These are phyloP conservation scores for Momotus momota DNA, from an alignment of 2,797 vertebrate species.

Conservation along the genomic window DNA sequence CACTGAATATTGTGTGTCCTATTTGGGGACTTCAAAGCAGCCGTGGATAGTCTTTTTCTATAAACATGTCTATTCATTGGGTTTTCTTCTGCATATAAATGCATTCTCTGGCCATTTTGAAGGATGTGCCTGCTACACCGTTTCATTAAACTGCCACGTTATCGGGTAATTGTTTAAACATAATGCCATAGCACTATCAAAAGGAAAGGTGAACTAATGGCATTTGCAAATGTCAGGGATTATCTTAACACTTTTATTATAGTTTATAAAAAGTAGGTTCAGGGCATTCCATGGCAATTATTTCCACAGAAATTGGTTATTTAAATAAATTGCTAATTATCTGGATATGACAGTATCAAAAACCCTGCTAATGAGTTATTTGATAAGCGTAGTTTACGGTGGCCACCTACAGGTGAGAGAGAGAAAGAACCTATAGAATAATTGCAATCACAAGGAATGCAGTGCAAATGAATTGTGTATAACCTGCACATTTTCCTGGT, in stretches of 20 bases:
- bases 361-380: conserved; percentile 80
- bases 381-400: conserved; percentile 80
- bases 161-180: conserved; percentile 88
- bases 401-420: conserved; percentile 84
- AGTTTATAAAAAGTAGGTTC: conserved; percentile 87
- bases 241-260: conserved; percentile 90
- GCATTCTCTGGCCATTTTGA: conserved; percentile 73
- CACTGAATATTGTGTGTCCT: neutral
- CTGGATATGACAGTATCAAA: conserved; percentile 84
- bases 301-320: conserved; percentile 86
- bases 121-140: conserved; percentile 76
- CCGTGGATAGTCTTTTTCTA: conserved; percentile 20
- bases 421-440: conserved; percentile 67
- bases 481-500: neutral
- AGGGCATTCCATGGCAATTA: conserved; percentile 85
- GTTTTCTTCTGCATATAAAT: conserved; percentile 70
- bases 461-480: neutral
- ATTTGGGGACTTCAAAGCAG: neutral
- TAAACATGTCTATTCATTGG: conserved; percentile 43
- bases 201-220: conserved; percentile 89
- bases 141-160: conserved; percentile 82
- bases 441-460: neutral
- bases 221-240: conserved; percentile 92
- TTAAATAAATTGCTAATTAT: conserved; percentile 89
- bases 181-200: conserved; percentile 86